Evolutionary conservation across 2,113 vertebrate genomes (phyloP), one percentile per base, ranked within the genome.

Genomic region (Myrmophylax atrothorax): DNA sequence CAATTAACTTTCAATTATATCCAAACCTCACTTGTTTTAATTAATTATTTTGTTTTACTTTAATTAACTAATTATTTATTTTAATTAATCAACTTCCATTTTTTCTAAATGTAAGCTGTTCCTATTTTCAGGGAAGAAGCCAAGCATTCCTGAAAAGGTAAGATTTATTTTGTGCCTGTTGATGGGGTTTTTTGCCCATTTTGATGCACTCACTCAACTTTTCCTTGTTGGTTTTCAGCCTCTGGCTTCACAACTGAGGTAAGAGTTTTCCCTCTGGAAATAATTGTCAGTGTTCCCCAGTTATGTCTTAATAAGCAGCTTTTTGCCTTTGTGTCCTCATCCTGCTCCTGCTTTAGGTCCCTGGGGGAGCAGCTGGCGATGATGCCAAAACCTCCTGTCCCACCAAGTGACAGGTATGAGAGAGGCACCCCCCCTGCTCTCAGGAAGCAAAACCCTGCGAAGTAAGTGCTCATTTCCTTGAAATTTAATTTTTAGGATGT

Each of bases 331-430:
- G 67, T 93, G 58, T 53, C 53, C 38, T 50, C 42, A 35, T 87
- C 58, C 70, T 37, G 3, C 33, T 96, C 52, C 68, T 90, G n/a
- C 70, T 38, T 59, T 86, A 98, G 98, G 84, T 60, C 88, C 63
- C 91, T 95, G 6, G 97, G 95, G 60, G 98, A 98, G 25, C 96
- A 97, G 52, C 86, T 98, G 38, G 96, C 97, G 92, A 98, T 97
- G 96, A 97, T 98, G 93, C 82, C 92, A 44, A 99, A 99, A 90
- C 98, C 98, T 94, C 98, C 98, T 7, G 55, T 98, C 13, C 98
- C 98, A 10, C 91, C 98, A n/a, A 70, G 82, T 0, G 98, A 98
- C 18, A 97, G 97, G 50, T 96, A 95, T 1, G 98, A 97, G 49
- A 98, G 98, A 95, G 98, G 95, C 18, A 98, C 93, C 52, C 96